Evolutionary conservation across 2,888 invertebrate species (phyloP).

Genomic region (Petrophora chlorosata): DNA sequence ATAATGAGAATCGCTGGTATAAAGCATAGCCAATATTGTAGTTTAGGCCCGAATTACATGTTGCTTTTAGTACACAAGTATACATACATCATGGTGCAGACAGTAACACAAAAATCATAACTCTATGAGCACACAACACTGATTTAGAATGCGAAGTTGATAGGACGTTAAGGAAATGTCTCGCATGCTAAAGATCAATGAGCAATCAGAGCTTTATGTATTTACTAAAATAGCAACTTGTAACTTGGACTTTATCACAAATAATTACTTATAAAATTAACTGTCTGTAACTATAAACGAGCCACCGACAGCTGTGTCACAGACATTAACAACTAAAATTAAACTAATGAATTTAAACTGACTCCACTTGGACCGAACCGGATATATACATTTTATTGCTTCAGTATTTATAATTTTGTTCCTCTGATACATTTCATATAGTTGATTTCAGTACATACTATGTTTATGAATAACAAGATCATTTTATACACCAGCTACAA

Average conservation of each 20-base stretch:
- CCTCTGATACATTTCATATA: background rate
- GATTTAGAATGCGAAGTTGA: no score
- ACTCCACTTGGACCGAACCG: background rate
- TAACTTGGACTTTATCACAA: slow-evolving; percentile 38
- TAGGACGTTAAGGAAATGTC: no score
- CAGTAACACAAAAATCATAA: no score
- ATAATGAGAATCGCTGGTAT: slow-evolving; percentile 31
- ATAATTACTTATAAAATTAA: slow-evolving; percentile 18
- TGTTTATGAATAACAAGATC: background rate
- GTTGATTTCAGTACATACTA: background rate
- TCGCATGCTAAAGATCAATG: no score
- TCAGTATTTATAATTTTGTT: background rate
- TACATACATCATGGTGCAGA: no score
- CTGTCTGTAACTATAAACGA: background rate
- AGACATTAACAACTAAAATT: slow-evolving; percentile 6
- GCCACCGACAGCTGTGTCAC: slow-evolving; percentile 5
- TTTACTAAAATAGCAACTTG: no score
- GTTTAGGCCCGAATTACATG: no score
- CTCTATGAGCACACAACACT: no score
- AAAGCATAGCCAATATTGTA: slow-evolving; percentile 38
- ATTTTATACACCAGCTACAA: background rate
- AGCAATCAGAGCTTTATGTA: no score
- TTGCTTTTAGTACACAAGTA: no score
- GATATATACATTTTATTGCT: background rate
- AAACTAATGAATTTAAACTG: slow-evolving; percentile 3